A percentile compares a stretch with the other conserved stretches of the same genome.
Evolutionary conservation across 23 tunicate genomes (phyloP).

Genomic region (Halocynthia aurantium): DNA sequence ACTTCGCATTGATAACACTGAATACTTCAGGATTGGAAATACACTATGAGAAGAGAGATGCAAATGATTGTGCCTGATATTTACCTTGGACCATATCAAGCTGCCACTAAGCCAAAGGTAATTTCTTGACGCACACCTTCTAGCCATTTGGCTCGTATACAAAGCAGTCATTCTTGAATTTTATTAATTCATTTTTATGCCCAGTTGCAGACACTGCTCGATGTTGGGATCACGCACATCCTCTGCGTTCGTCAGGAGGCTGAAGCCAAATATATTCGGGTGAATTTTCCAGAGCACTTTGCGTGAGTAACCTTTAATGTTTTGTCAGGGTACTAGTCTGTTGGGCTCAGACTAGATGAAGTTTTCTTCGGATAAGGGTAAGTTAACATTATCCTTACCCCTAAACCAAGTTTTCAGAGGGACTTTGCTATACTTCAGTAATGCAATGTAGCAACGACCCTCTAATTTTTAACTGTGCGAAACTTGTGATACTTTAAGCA

Average conservation of each 20-base stretch:
- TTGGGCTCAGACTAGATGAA: no score
- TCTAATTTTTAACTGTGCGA: no score
- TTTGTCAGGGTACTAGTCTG: not conserved
- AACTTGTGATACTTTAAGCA: no score
- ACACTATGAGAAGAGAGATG: conserved; percentile 47
- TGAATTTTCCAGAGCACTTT: conserved; percentile 70
- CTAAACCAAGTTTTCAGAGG: no score
- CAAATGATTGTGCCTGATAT: conserved; percentile 45
- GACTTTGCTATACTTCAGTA: no score
- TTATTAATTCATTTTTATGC: not conserved
- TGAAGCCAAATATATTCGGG: conserved; percentile 45
- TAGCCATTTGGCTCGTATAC: no score
- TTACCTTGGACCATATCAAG: conserved; percentile 55
- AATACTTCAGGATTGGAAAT: conserved; percentile 41
- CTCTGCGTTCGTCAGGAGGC: conserved; percentile 58
- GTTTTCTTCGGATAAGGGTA: no score
- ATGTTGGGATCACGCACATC: conserved; percentile 57
- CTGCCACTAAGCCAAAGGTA: conserved; percentile 56
- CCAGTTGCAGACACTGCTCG: conserved; percentile 13
- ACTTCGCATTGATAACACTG: no score
- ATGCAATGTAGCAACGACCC: no score
- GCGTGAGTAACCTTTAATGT: conserved; percentile 8
- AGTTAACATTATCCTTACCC: no score
- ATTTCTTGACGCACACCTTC: not conserved
- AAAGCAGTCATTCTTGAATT: not conserved